Conservation (phyloP, 2,113 vertebrate species). For the Suricata suricatta region DNA sequence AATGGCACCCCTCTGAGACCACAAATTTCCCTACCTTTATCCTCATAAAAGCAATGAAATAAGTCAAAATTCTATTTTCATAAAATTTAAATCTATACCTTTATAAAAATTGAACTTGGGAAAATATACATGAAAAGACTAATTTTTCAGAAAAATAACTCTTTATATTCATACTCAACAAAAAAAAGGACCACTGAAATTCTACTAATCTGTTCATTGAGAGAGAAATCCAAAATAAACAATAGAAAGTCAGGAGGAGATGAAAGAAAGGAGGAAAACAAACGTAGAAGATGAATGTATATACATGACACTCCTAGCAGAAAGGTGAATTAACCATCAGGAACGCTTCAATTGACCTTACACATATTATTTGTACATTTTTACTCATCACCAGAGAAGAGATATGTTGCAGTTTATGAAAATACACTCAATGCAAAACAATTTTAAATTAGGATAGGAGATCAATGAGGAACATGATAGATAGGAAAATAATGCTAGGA, state of each 20-base stretch:
- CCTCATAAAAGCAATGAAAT: slow-evolving; percentile 38
- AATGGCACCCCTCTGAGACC: background rate
- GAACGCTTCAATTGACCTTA: background rate
- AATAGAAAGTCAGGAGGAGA: background rate
- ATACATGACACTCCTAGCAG: background rate
- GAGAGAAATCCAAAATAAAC: background rate
- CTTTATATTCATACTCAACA: slow-evolving; percentile 10
- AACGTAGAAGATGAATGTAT: background rate
- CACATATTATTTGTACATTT: background rate
- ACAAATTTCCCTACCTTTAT: slow-evolving; percentile 34
- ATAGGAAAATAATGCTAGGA: background rate
- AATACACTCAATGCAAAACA: background rate
- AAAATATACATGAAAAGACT: background rate
- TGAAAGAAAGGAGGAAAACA: background rate
- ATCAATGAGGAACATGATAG: background rate
- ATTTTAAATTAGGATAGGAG: background rate
- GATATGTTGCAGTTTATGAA: background rate
- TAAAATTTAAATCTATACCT: slow-evolving; percentile 5
- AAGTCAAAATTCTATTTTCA: slow-evolving; percentile 12
- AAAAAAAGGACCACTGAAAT: background rate
- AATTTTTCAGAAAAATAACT: slow-evolving; percentile 16
- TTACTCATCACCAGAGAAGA: background rate
- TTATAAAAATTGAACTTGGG: slow-evolving; percentile 21
- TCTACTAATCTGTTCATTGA: background rate
- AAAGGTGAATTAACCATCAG: background rate